Percentiles rank a stretch among this genome's conserved stretches.
Evolutionary conservation across 2,888 invertebrate genomes (phyloP).

Genomic region (Calliphora vomitoria): DNA sequence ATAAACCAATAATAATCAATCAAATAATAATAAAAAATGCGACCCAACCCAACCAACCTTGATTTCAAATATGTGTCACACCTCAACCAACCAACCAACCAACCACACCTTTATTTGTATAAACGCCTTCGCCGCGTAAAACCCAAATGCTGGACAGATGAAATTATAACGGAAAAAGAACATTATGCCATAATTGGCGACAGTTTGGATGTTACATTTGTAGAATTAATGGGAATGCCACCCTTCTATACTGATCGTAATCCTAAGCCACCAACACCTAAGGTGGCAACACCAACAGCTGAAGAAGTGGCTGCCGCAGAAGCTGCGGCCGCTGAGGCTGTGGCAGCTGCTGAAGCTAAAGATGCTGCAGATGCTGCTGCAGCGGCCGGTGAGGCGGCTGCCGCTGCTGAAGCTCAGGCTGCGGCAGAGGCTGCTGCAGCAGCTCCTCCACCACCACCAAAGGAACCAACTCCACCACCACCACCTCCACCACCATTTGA

Average conservation of each 20-base stretch:
- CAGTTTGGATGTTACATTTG: slow-evolving; percentile 96
- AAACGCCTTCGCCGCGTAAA: slow-evolving; percentile 15
- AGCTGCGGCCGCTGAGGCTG: slow-evolving; percentile 75
- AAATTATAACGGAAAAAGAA: slow-evolving; percentile 94
- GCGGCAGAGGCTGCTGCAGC: slow-evolving; percentile 75
- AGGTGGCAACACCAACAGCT: slow-evolving; percentile 81
- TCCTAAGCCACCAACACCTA: slow-evolving; percentile 84
- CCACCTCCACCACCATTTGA: slow-evolving; percentile 85
- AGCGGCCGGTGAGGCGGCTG: slow-evolving; percentile 75
- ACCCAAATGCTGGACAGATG: slow-evolving; percentile 86
- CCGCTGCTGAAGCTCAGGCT: slow-evolving; percentile 71
- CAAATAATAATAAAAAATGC: slow-evolving; percentile 31
- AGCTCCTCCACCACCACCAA: slow-evolving; percentile 77
- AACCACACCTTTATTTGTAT: slow-evolving; percentile 65
- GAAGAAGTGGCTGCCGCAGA: slow-evolving; percentile 82
- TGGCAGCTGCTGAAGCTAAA: slow-evolving; percentile 74
- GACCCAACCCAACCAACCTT: slow-evolving; percentile 51
- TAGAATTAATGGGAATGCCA: slow-evolving; percentile 90
- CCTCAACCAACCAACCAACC: slow-evolving; percentile 49
- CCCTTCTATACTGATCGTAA: slow-evolving; percentile 84
- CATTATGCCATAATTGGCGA: slow-evolving; percentile 96
- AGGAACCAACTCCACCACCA: slow-evolving; percentile 81
- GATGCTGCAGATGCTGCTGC: slow-evolving; percentile 77
- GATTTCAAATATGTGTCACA: slow-evolving; percentile 69
- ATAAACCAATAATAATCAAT: slow-evolving; percentile 37